Conservation (phyloP, 2,888 invertebrate species). For the Acronicta psi region DNA sequence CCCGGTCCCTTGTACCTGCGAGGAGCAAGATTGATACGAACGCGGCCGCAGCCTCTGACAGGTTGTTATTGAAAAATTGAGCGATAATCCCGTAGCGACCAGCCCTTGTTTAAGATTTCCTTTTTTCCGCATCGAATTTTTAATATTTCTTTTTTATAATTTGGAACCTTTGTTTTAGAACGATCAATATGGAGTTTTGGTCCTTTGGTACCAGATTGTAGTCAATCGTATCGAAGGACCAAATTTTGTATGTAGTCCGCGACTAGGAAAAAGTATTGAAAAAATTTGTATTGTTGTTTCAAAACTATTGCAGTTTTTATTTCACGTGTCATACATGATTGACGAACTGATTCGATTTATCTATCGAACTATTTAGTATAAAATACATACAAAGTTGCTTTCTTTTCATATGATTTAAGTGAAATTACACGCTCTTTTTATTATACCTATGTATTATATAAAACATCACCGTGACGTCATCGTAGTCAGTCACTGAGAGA, state of each 20-base stretch:
- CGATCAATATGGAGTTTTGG: slow-evolving; percentile 4
- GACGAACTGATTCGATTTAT: too few relatives aligned
- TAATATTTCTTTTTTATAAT: slow-evolving; percentile 23
- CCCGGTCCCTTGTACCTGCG: slow-evolving; percentile 68
- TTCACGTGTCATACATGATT: too few relatives aligned
- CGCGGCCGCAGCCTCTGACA: slow-evolving; percentile 74
- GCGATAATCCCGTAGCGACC: slow-evolving; percentile 79
- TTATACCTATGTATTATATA: too few relatives aligned
- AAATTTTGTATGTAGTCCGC: not conserved
- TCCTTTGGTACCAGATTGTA: not conserved
- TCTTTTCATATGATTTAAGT: too few relatives aligned
- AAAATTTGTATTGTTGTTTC: too few relatives aligned
- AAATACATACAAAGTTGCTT: too few relatives aligned
- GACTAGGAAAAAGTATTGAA: too few relatives aligned
- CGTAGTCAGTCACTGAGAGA: too few relatives aligned
- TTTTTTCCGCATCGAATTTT: slow-evolving; percentile 34
- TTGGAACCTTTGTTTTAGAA: slow-evolving; percentile 4
- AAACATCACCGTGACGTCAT: too few relatives aligned
- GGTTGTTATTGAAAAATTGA: slow-evolving; percentile 87
- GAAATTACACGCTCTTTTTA: too few relatives aligned
- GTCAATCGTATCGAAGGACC: slow-evolving; percentile 9
- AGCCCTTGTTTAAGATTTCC: slow-evolving; percentile 74
- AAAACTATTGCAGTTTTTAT: too few relatives aligned
- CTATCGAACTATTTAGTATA: too few relatives aligned
- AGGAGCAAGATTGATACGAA: slow-evolving; percentile 83